Conservation (phyloP, 2,113 vertebrate species). For the Aldabrachelys gigantea region DNA sequence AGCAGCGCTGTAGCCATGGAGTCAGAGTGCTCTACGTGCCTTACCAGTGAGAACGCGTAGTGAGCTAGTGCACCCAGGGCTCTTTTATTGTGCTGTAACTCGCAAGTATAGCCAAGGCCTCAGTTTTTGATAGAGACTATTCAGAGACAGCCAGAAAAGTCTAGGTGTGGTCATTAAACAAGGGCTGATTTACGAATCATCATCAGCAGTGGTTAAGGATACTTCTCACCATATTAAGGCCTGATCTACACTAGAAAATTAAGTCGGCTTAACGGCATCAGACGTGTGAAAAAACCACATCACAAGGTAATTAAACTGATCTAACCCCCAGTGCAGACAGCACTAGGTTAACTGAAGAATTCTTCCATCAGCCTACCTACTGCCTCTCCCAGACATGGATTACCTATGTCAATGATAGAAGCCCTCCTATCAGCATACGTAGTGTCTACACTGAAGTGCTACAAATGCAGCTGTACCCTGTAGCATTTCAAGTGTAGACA, state of each 20-base stretch:
- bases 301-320: background rate
- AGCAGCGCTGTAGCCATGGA: no score
- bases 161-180: background rate
- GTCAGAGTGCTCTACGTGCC: no score
- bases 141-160: background rate
- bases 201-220: background rate
- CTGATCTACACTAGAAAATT: background rate
- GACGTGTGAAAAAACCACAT: background rate
- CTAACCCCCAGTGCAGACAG: background rate
- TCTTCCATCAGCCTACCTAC: background rate
- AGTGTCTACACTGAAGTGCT: background rate
- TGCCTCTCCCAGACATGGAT: background rate
- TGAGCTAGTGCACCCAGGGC: no score
- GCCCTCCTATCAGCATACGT: background rate
- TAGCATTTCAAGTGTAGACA: background rate
- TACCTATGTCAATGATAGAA: background rate
- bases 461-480: background rate
- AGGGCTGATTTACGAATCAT: background rate
- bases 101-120: no score
- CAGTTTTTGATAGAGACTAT: no score
- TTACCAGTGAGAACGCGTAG: no score
- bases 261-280: background rate
- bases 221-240: background rate
- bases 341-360: background rate
- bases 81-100: no score